Evolutionary conservation across 2,797 vertebrate species (phyloP).

Genomic region (Lateolabrax maculatus): DNA sequence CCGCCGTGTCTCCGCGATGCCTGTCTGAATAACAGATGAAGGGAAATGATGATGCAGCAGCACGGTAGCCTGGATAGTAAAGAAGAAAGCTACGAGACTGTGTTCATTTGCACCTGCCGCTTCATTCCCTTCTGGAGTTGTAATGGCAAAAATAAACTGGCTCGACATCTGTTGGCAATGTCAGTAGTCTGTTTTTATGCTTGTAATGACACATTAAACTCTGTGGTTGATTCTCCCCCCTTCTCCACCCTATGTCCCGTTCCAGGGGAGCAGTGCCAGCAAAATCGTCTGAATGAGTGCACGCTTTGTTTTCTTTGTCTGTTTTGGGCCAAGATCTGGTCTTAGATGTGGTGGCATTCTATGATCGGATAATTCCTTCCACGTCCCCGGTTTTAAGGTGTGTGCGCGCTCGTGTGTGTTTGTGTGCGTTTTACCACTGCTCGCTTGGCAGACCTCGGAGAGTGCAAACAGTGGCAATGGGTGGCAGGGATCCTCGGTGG

Average conservation of each 20-base stretch:
- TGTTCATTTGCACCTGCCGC: conserved; percentile 76
- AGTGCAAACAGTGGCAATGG: conserved; percentile 80
- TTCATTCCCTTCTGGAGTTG: conserved; percentile 76
- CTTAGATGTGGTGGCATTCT: conserved; percentile 83
- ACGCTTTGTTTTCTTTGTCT: conserved; percentile 84
- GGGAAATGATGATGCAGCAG: conserved; percentile 65
- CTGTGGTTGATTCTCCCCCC: conserved; percentile 71
- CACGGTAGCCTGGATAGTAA: conserved; percentile 42
- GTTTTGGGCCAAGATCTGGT: conserved; percentile 81
- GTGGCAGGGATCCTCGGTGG: conserved; percentile 79
- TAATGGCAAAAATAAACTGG: conserved; percentile 82
- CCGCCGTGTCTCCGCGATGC: conserved; percentile 23
- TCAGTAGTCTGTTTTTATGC: conserved; percentile 84
- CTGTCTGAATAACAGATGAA: conserved; percentile 48
- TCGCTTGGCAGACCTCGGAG: conserved; percentile 65
- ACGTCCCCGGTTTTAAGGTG: conserved; percentile 79
- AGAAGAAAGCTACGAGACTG: conserved; percentile 57
- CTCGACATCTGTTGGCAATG: conserved; percentile 84
- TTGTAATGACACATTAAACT: conserved; percentile 87
- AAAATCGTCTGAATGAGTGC: conserved; percentile 82
- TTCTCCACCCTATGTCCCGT: conserved; percentile 71
- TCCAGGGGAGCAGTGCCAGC: conserved; percentile 80
- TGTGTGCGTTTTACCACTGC: conserved; percentile 54
- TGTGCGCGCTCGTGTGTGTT: conserved; percentile 61
- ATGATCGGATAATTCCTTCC: conserved; percentile 82